A percentile compares a stretch with the other conserved stretches of the same genome.
Evolutionary conservation across 1,140 invertebrate species (phyloP).

Genomic region (Pseudomyrmex cubaensis): DNA sequence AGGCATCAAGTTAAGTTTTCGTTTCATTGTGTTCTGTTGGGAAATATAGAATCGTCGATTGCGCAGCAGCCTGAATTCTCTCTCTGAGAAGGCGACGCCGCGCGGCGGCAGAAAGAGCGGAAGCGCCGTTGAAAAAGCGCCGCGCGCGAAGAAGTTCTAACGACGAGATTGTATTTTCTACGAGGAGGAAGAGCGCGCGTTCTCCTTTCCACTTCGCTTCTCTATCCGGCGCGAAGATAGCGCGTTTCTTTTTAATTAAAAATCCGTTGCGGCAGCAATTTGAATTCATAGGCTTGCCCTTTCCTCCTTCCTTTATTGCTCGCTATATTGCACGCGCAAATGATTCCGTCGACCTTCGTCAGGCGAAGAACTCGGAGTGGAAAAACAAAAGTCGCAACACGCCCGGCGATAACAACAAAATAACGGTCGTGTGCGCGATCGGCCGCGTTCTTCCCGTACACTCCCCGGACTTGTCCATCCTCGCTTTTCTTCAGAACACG

Average conservation of each 20-base stretch:
- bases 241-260: conserved; percentile 51
- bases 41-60: conserved; percentile 36
- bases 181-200: not conserved
- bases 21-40: conserved; percentile 33
- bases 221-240: no score
- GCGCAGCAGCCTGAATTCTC: conserved; percentile 23
- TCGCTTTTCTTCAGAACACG: not conserved
- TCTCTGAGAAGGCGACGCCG: not conserved
- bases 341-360: conserved; percentile 4
- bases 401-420: not conserved
- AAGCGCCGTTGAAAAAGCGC: conserved; percentile 16
- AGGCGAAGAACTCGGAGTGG: not conserved
- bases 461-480: not conserved
- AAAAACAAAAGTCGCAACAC: not conserved
- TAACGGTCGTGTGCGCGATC: not conserved
- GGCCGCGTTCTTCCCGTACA: no score
- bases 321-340: not conserved
- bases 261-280: conserved; percentile 25
- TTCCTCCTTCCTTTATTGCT: no score
- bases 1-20: conserved; percentile 39
- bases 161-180: conserved; percentile 21
- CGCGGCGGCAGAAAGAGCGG: conserved; percentile 16
- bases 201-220: no score
- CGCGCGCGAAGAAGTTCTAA: conserved; percentile 22
- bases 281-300: conserved; percentile 17